Evolutionary conservation across 2,113 vertebrate species (phyloP).

Genomic region (Prunella himalayana): DNA sequence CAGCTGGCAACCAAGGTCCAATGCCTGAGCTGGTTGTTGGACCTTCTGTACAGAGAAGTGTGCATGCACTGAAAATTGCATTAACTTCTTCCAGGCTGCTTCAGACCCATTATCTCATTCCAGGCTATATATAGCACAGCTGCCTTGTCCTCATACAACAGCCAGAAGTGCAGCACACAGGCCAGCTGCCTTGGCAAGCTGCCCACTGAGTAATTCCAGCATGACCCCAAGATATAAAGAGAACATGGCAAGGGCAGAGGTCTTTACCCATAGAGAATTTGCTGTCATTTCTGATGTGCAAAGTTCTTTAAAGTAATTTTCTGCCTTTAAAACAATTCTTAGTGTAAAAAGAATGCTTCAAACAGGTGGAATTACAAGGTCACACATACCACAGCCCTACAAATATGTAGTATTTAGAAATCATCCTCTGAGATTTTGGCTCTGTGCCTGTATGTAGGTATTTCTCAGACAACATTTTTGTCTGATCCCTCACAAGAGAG

Average conservation of each 20-base stretch:
- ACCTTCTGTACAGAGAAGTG: neutral
- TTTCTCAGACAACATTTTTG: neutral
- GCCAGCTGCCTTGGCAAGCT: neutral
- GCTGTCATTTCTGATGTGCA: neutral
- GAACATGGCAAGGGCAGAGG: neutral
- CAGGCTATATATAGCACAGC: neutral
- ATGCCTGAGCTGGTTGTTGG: neutral
- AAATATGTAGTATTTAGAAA: neutral
- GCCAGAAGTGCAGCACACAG: neutral
- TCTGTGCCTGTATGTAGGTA: neutral
- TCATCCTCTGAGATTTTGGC: neutral
- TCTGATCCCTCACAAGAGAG: neutral
- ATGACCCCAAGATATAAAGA: neutral
- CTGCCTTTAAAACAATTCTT: neutral
- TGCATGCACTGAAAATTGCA: neutral
- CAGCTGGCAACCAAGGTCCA: neutral
- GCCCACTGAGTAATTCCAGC: neutral
- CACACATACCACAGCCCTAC: neutral
- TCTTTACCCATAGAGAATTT: neutral
- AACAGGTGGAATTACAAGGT: neutral
- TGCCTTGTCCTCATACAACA: neutral
- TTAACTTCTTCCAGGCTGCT: neutral
- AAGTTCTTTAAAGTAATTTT: neutral
- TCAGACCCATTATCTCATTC: neutral
- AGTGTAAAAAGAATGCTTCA: neutral